Evolutionary conservation across 1,140 invertebrate species (phyloP).

Genomic region (Monochamus saltuarius): DNA sequence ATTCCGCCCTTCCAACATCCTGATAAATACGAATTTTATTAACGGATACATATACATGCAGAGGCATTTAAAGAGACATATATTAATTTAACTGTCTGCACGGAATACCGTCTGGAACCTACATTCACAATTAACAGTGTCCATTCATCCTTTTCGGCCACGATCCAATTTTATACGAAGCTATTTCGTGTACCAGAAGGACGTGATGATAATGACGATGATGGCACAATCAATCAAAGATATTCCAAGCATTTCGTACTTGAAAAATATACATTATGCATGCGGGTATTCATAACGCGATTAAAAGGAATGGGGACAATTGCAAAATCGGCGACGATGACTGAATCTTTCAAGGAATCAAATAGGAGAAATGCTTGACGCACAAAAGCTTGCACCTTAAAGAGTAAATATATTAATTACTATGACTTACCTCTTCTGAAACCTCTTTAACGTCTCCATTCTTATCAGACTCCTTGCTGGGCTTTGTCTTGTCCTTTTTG

Average conservation of each 20-base stretch:
- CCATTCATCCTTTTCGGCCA: background rate
- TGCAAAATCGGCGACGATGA: background rate
- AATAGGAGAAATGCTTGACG: no score
- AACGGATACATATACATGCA: no score
- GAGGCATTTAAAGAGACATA: no score
- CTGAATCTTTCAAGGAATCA: background rate
- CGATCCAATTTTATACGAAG: no score
- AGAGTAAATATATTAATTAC: background rate
- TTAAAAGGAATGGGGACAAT: no score
- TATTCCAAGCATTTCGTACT: no score
- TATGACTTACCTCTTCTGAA: slow-evolving; percentile 46
- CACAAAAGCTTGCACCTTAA: no score
- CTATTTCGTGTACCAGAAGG: background rate
- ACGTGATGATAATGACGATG: background rate
- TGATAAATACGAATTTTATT: no score
- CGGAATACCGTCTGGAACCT: background rate
- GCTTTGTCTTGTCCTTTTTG: slow-evolving; percentile 82
- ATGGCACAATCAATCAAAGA: background rate
- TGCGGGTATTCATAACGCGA: slow-evolving; percentile 7
- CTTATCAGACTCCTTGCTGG: slow-evolving; percentile 62
- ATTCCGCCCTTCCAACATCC: no score
- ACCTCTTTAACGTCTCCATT: slow-evolving; percentile 50
- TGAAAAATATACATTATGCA: background rate
- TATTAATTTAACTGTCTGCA: background rate
- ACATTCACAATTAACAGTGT: background rate